phyloP scores from a whole-genome alignment of 2,113 vertebrate species.

The Chaetura pelagica region DNA sequence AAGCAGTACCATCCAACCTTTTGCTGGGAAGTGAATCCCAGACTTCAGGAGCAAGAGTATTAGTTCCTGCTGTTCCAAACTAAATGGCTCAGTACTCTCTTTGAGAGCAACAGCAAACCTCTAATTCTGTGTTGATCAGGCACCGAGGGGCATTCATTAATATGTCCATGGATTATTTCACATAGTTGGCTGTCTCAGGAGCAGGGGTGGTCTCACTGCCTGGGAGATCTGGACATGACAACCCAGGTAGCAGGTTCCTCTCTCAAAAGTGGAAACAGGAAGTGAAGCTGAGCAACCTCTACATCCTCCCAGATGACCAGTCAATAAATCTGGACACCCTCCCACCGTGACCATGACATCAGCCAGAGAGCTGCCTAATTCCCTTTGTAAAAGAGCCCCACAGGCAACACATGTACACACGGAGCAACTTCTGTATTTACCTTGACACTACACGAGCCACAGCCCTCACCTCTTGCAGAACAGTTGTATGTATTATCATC shows the following conservation, averaged over 20 bases:
- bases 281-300: not conserved
- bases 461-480: not conserved
- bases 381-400: not conserved
- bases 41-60: not conserved
- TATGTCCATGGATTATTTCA: not conserved
- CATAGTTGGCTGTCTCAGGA: not conserved
- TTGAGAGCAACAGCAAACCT: not conserved
- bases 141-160: not conserved
- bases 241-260: not conserved
- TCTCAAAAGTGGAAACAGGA: not conserved
- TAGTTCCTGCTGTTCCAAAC: not conserved
- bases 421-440: not conserved
- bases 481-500: not conserved
- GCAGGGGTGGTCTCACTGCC: not conserved
- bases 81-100: fast-evolving
- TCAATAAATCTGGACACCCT: not conserved
- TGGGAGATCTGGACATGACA: not conserved
- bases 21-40: not conserved
- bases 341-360: fast-evolving
- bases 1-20: fast-evolving
- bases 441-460: not conserved
- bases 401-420: not conserved
- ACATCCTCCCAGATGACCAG: not conserved
- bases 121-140: not conserved
- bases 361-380: not conserved